Evolutionary conservation across 1,140 invertebrate genomes (phyloP), one percentile per base, ranked within the genome.

Genomic region (Lasaia peninsularis): DNA sequence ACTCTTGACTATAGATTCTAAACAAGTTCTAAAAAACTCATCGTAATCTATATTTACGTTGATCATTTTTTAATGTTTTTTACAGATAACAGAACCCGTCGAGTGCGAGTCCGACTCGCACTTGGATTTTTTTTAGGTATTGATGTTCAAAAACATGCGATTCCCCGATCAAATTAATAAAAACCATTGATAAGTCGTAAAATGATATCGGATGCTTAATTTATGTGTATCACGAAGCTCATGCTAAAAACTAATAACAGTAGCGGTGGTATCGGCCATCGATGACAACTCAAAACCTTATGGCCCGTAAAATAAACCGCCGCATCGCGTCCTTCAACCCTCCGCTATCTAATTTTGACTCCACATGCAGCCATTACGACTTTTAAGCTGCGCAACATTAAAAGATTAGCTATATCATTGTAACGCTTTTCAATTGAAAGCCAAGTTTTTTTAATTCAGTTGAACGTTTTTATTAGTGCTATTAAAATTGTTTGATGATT

Each of bases 251-350:
- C 18, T 48, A 21, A 48, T 48, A 48, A 48, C 18, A 21, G 20
- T 48, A 48, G 14, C 18, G 10, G 16, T 20, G 40, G 20, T 48
- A 48, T 48, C 40, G 40, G 40, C 18, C 28, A 50, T 11, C 16
- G 54, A 58, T 58, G 14, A 60, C 56, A 59, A 52, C 56, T 55
- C 31, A 56, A 56, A 53, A 33, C 35, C 60, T 48, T 63, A 63
- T 58, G 40, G 49, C 16, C 52, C 57, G 33, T 66, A 66, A 66
- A 59, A 52, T 52, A 60, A 61, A 49, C 28, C 28, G 52, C 33
- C 31, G 54, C 48, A 48, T 9, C 49, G 10, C 35, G 52, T 40
- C 18, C 24, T 34, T 37, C 35, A 28, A 20, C 8, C 32, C 20
- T n/a, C 37, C 56, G 14, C 32, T 52, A 52, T 52, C 51, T 52